A percentile compares a stretch with the other conserved stretches of the same genome.
Conservation (phyloP, 2,888 invertebrate species). For the Hydrotaea cyrtoneurina region DNA sequence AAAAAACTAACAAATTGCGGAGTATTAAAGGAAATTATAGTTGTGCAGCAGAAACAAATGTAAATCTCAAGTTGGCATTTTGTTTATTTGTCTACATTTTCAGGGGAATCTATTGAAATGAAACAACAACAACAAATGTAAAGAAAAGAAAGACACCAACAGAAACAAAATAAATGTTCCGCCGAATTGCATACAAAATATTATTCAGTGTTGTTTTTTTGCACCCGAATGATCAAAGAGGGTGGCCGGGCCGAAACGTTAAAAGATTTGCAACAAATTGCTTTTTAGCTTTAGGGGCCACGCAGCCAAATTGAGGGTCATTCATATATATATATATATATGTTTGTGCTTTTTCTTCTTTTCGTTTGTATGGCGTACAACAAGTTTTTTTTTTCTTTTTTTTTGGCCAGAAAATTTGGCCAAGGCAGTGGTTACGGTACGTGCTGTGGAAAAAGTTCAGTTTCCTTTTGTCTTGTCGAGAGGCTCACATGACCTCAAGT, state of each 20-base stretch:
- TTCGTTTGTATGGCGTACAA: no score
- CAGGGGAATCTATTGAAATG: neutral
- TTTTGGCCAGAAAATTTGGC: neutral
- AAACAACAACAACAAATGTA: neutral
- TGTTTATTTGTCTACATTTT: constrained; percentile 7
- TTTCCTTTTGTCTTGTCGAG: no score
- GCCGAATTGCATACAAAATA: neutral
- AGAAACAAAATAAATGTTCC: neutral
- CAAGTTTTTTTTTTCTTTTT: neutral
- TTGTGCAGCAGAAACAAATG: neutral
- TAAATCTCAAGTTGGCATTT: neutral
- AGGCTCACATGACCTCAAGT: no score
- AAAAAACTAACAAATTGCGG: neutral
- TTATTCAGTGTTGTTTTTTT: no score
- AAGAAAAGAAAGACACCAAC: neutral
- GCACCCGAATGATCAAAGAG: neutral
- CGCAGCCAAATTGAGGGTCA: neutral
- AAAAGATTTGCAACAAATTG: neutral
- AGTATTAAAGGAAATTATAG: neutral
- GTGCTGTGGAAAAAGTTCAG: no score
- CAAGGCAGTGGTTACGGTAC: neutral
- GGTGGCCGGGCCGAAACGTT: neutral
- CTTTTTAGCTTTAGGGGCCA: neutral
- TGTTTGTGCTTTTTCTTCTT: no score
- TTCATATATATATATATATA: neutral